Percentiles rank a stretch among this genome's conserved stretches.
phyloP scores from a whole-genome alignment of 2,113 vertebrate species.

The Dicaeum eximium region DNA sequence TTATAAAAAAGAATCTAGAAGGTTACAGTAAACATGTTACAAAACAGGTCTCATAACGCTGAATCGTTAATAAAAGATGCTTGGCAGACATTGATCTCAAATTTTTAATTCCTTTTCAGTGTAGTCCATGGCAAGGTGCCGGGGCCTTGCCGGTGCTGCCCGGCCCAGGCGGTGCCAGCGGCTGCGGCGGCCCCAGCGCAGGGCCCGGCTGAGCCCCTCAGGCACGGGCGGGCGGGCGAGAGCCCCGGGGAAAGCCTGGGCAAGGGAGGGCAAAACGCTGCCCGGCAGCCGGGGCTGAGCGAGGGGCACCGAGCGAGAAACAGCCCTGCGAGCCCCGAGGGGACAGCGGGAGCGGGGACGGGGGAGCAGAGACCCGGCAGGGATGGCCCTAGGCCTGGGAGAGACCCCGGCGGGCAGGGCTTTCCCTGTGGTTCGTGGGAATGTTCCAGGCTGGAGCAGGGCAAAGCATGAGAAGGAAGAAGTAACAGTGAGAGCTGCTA shows the following conservation, averaged over 20 bases:
- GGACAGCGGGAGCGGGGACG: neutral
- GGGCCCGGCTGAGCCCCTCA: neutral
- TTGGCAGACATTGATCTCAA: neutral
- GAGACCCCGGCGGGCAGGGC: neutral
- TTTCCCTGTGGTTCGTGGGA: fast-evolving
- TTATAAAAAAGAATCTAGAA: neutral
- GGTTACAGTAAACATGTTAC: neutral
- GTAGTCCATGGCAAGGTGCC: neutral
- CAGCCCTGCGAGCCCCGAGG: neutral
- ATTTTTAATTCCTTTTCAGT: neutral
- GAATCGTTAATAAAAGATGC: neutral
- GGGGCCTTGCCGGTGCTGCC: neutral
- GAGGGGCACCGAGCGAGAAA: neutral
- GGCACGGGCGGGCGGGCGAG: neutral
- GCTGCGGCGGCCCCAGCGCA: neutral
- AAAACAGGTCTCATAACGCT: neutral
- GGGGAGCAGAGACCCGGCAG: neutral
- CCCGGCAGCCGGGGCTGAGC: neutral
- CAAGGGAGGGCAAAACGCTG: neutral
- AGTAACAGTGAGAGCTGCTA: neutral
- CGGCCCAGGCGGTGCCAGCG: neutral
- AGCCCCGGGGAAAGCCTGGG: neutral
- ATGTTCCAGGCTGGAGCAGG: fast-evolving
- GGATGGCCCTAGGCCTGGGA: neutral
- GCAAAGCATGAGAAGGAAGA: neutral